Evolutionary conservation across 2,888 invertebrate genomes (phyloP).

Genomic region (Noctua janthe): DNA sequence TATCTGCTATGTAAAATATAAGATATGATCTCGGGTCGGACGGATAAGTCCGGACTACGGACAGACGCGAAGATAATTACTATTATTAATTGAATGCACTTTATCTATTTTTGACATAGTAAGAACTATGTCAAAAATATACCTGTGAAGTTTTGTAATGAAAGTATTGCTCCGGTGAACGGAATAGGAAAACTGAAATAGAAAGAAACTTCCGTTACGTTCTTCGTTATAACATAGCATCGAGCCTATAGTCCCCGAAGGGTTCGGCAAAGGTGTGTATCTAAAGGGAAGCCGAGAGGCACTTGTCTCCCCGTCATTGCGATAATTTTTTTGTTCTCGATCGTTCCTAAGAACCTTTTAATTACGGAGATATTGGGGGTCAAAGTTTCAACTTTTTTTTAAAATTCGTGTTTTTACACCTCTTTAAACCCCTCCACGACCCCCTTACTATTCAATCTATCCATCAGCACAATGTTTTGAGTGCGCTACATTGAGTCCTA

Average conservation of each 20-base stretch:
- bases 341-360: too few species aligned
- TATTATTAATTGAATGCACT: conserved; percentile 30
- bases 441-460: too few species aligned
- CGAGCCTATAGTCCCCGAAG: neutral
- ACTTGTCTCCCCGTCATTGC: too few species aligned
- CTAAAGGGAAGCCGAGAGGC: too few species aligned
- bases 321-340: too few species aligned
- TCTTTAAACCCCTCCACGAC: too few species aligned
- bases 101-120: conserved; percentile 29
- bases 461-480: too few species aligned
- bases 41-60: neutral
- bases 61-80: conserved; percentile 11
- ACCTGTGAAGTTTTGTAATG: conserved; percentile 18
- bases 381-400: too few species aligned
- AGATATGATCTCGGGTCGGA: conserved; percentile 1
- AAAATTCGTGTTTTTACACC: too few species aligned
- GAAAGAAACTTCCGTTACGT: neutral
- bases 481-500: too few species aligned
- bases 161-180: neutral
- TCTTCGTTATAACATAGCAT: neutral
- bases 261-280: neutral
- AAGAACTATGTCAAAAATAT: too few species aligned
- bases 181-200: conserved; percentile 12
- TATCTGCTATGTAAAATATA: conserved; percentile 2
- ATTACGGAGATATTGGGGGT: too few species aligned